A percentile compares a stretch with the other conserved stretches of the same genome.
Evolutionary conservation across 2,888 invertebrate species (phyloP).

Genomic region (Timandra comae): DNA sequence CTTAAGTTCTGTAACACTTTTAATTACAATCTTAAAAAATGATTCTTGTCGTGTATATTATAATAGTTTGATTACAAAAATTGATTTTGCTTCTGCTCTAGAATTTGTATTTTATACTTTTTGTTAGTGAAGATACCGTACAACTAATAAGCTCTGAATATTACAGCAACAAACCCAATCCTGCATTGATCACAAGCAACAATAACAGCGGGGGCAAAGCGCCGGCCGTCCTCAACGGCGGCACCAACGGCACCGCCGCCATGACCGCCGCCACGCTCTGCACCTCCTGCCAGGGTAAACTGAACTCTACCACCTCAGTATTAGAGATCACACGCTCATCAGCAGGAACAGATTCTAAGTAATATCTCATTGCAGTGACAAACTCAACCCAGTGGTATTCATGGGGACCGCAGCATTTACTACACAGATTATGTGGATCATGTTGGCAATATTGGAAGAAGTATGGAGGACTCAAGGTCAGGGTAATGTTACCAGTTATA

Average conservation of each 20-base stretch:
- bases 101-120: too few species aligned
- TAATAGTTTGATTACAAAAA: too few species aligned
- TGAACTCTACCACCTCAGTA: too few species aligned
- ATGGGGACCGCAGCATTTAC: conserved; percentile 96
- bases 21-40: too few species aligned
- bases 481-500: too few species aligned
- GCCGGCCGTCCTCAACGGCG: conserved; percentile 86
- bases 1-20: too few species aligned
- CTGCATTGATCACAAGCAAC: conserved; percentile 84
- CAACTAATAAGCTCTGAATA: conserved; percentile 5
- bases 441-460: conserved; percentile 99
- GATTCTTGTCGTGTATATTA: too few species aligned
- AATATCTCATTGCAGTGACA: conserved; percentile 80
- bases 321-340: too few species aligned
- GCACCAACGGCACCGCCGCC: conserved; percentile 82
- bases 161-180: conserved; percentile 92
- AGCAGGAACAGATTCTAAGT: too few species aligned
- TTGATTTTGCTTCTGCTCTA: too few species aligned
- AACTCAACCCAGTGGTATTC: conserved; percentile 95
- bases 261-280: conserved; percentile 64
- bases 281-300: conserved; percentile 72
- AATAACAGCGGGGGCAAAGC: conserved; percentile 60
- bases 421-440: conserved; percentile 92
- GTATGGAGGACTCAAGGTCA: conserved; percentile 94
- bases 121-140: too few species aligned